These are phyloP conservation scores for Sebastes fasciatus DNA, from an alignment of 2,113 vertebrate genomes.

Conservation along the genomic window DNA sequence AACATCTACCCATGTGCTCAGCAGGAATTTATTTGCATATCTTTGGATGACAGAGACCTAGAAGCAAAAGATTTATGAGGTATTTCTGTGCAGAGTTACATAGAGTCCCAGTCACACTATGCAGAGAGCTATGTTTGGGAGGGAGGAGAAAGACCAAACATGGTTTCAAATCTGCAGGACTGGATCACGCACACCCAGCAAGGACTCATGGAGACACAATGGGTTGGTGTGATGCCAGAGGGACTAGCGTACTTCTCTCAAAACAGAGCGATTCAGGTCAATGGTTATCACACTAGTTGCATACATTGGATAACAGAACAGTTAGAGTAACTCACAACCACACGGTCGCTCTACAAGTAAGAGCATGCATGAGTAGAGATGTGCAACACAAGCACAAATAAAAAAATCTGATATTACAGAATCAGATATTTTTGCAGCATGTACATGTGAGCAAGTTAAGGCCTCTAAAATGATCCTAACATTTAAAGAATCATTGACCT, in stretches of 20 bases:
- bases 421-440: too few species aligned
- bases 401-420: too few species aligned
- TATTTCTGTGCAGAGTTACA: neutral
- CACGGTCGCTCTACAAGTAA: neutral
- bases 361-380: neutral
- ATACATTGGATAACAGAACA: neutral
- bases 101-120: neutral
- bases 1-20: neutral
- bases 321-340: neutral
- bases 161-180: constrained; percentile 4
- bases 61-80: neutral
- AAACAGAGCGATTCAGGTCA: constrained; percentile 18
- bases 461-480: too few species aligned
- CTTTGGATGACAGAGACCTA: neutral
- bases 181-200: neutral
- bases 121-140: neutral
- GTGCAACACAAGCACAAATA: neutral
- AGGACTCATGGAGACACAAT: neutral
- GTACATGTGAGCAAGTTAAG: neutral
- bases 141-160: neutral
- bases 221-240: constrained; percentile 4
- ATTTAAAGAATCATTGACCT: neutral
- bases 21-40: neutral
- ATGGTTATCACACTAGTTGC: neutral
- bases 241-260: neutral